These are phyloP conservation scores for Agonopterix arenella DNA, from an alignment of 2,888 invertebrate genomes.

Conservation along the genomic window DNA sequence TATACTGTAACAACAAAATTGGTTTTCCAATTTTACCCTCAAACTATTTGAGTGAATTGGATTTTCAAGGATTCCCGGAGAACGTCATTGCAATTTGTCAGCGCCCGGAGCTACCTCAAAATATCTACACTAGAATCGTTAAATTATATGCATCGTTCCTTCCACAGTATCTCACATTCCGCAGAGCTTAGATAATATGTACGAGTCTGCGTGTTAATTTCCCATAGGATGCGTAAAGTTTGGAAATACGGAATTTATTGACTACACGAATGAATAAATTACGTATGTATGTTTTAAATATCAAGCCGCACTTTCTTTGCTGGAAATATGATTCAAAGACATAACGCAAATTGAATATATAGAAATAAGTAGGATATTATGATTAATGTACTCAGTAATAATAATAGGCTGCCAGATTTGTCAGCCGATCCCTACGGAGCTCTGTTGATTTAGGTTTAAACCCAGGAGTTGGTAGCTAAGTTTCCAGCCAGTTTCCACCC, in stretches of 20 bases:
- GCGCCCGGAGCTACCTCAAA: constrained; percentile 25
- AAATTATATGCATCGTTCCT: constrained; percentile 23
- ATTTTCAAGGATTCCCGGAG: constrained; percentile 31
- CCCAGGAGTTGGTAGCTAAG: no score
- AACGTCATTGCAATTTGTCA: constrained; percentile 37
- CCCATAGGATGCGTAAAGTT: constrained; percentile 3
- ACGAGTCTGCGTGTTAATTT: constrained; percentile 9
- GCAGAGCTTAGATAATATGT: neutral
- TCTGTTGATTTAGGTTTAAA: no score
- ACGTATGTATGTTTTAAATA: no score
- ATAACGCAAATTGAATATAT: no score
- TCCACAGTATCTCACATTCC: constrained; percentile 9
- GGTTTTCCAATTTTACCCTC: constrained; percentile 1
- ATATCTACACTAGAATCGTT: constrained; percentile 18
- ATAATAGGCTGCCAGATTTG: no score
- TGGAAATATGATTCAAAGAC: no score
- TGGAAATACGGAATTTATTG: neutral
- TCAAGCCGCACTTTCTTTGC: no score
- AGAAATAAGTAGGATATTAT: no score
- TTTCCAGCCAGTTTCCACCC: no score
- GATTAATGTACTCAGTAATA: no score
- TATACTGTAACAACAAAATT: neutral
- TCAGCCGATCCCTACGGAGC: no score
- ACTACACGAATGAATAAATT: neutral
- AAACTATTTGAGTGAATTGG: constrained; percentile 39